These are phyloP conservation scores for Aleadryas rufinucha DNA, from an alignment of 2,113 vertebrate genomes.

Conservation along the genomic window DNA sequence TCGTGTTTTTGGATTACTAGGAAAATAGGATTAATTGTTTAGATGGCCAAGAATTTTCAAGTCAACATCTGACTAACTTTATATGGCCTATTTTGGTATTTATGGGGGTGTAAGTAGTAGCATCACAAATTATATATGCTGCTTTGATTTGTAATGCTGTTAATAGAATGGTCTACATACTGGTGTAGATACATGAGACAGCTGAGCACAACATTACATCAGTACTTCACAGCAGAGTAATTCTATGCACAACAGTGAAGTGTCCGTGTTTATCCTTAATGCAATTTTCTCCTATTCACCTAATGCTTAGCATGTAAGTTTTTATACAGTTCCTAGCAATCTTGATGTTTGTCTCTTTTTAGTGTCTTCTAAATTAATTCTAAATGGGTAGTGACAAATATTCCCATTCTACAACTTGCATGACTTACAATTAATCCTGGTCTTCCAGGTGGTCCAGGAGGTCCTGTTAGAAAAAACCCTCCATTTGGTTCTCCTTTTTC, in stretches of 20 bases:
- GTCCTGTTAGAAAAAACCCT: constrained; percentile 67
- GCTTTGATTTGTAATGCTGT: neutral
- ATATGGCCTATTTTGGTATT: neutral
- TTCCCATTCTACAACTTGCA: neutral
- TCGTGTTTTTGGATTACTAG: neutral
- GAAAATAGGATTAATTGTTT: neutral
- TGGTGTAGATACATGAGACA: neutral
- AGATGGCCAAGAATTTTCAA: neutral
- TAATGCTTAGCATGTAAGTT: neutral
- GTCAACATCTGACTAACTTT: neutral
- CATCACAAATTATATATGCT: neutral
- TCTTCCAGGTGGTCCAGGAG: constrained; percentile 80
- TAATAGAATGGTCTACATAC: neutral
- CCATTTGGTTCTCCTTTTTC: constrained; percentile 80
- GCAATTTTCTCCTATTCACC: neutral
- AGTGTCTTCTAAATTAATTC: neutral
- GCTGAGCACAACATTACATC: neutral
- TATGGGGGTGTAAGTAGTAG: neutral
- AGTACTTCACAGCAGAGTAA: neutral
- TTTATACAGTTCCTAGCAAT: neutral
- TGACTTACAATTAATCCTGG: constrained; percentile 82
- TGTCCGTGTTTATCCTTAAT: neutral
- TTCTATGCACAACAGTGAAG: neutral
- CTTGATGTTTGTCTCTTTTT: neutral
- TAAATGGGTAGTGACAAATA: neutral